A percentile compares a stretch with the other conserved stretches of the same genome.
Evolutionary conservation across 1,140 invertebrate species (phyloP).

Genomic region (Zaprionus taronus): DNA sequence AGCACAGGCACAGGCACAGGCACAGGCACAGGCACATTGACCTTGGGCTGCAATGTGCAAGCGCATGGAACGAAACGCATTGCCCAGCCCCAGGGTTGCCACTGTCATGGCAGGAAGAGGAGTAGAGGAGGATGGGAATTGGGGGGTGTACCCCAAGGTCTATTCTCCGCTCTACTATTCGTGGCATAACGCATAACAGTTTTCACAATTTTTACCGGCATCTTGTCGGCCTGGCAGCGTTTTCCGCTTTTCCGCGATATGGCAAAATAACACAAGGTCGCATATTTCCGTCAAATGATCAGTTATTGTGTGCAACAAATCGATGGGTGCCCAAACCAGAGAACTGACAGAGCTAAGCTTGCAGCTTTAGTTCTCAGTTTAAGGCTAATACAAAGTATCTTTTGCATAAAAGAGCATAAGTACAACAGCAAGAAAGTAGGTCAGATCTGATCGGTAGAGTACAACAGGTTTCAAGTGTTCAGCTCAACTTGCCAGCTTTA

Average conservation of each 20-base stretch:
- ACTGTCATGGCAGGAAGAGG: neutral
- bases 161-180: slow-evolving; percentile 2
- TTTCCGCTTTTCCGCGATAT: slow-evolving; percentile 35
- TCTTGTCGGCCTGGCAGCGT: slow-evolving; percentile 45
- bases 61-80: slow-evolving; percentile 53
- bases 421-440: neutral
- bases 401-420: too few relatives aligned
- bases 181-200: slow-evolving; percentile 20
- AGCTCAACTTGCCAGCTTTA: neutral
- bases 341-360: neutral
- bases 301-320: neutral
- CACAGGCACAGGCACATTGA: slow-evolving; percentile 43
- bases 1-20: slow-evolving; percentile 37
- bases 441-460: neutral
- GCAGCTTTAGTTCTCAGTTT: too few relatives aligned
- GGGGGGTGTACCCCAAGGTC: neutral
- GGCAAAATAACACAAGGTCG: slow-evolving; percentile 15
- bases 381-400: too few relatives aligned
- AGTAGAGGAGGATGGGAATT: neutral
- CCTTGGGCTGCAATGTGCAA: slow-evolving; percentile 54
- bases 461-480: neutral
- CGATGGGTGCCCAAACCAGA: neutral
- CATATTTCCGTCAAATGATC: slow-evolving; percentile 6
- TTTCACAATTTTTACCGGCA: slow-evolving; percentile 24
- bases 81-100: slow-evolving; percentile 38